A percentile compares a stretch with the other conserved stretches of the same genome.
Conservation (phyloP, 2,888 invertebrate genomes). For the Cheilosia variabilis region DNA sequence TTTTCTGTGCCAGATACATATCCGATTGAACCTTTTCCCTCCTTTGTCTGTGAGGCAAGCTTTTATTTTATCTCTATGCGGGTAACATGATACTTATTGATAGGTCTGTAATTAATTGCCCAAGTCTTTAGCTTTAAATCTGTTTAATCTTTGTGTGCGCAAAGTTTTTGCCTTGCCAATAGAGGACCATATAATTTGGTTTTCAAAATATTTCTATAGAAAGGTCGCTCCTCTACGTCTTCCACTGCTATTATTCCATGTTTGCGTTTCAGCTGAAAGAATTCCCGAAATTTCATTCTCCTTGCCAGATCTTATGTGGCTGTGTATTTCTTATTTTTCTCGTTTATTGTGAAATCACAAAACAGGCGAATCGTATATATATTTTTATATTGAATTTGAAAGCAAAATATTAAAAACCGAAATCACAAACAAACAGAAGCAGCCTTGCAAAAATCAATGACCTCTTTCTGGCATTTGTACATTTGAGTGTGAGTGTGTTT, state of each 20-base stretch:
- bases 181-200: constrained; percentile 34
- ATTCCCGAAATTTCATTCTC: neutral
- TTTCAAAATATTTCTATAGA: constrained; percentile 28
- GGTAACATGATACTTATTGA: constrained; percentile 63
- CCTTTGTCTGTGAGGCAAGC: constrained; percentile 13
- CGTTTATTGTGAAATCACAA: constrained; percentile 11
- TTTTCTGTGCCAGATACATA: constrained; percentile 15
- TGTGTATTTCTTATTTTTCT: neutral
- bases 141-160: neutral
- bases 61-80: constrained; percentile 31
- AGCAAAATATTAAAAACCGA: constrained; percentile 4
- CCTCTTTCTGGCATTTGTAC: constrained; percentile 44
- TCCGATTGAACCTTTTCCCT: constrained; percentile 18
- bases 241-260: constrained; percentile 8
- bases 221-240: neutral
- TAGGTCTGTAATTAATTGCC: constrained; percentile 63
- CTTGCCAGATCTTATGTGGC: neutral
- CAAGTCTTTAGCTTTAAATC: constrained; percentile 30
- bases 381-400: constrained; percentile 30
- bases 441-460: constrained; percentile 69
- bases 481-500: neutral
- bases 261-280: neutral
- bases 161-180: constrained; percentile 15
- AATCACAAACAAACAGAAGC: constrained; percentile 8
- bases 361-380: constrained; percentile 38